These are phyloP conservation scores for Ramphastos sulfuratus DNA, from an alignment of 2,113 vertebrate species.

Conservation along the genomic window DNA sequence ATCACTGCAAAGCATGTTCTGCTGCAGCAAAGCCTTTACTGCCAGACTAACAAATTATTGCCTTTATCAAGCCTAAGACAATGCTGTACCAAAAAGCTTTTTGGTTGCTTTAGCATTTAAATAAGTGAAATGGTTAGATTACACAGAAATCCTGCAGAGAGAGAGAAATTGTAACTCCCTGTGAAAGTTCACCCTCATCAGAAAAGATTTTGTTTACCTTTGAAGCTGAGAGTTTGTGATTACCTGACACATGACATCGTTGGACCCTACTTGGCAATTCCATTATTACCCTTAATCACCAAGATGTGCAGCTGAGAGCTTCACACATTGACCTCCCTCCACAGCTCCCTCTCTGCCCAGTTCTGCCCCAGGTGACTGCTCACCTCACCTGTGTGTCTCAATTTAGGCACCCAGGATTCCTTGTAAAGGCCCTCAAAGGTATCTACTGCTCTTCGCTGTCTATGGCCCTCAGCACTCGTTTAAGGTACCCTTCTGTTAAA, in stretches of 20 bases:
- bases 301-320: neutral
- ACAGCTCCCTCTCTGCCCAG: neutral
- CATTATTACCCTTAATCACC: neutral
- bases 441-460: neutral
- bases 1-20: conserved; percentile 32
- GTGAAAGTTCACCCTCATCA: neutral
- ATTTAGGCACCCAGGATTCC: neutral
- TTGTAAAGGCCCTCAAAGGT: neutral
- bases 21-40: conserved; percentile 28
- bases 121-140: neutral
- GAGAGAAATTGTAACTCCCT: neutral
- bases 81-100: conserved; percentile 10
- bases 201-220: conserved; percentile 4
- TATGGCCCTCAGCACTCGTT: neutral
- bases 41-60: conserved; percentile 9
- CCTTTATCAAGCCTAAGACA: neutral
- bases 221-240: neutral
- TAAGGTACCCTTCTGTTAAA: neutral
- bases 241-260: neutral
- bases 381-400: neutral
- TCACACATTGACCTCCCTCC: fast-evolving
- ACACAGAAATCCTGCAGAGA: neutral
- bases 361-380: neutral
- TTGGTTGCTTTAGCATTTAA: conserved; percentile 25
- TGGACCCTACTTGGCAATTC: neutral